Evolutionary conservation across 2,888 invertebrate species (phyloP), one percentile per base, ranked within the genome.

Genomic region (Xylocampa areola): DNA sequence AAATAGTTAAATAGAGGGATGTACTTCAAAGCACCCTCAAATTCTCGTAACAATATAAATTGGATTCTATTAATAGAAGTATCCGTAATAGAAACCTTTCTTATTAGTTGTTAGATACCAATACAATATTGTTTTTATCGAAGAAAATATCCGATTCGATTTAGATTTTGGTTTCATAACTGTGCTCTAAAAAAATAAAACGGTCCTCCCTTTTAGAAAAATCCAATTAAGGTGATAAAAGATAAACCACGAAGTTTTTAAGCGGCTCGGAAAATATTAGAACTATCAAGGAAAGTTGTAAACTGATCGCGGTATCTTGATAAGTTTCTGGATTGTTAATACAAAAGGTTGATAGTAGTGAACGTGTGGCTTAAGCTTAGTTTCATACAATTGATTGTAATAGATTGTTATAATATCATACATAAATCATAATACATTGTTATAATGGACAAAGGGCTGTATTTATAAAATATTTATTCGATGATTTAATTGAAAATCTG

Each of bases 231-330:
- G 48, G 30, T 11, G 48, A 44, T 51, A 36, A 13, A 29, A 62
- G 66, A 71, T 71, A 68, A 51, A 61, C 61, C 64, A 66, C 50
- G 44, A 51, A 51, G 36, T 51, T 57, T 55, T 47, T 47, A 61
- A 61, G 45, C 33, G 30, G 35, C 43, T 33, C 11, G 4, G 29
- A 13, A 62, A 57, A 37, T 66, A 66, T 66, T 32, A 51, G 16
- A 62, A 47, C 50, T 62, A 60, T 16, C 16, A 4, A 16, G 33
- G 43, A 35, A 49, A 44, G 36, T 45, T 23, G 33, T 48, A 48
- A 50, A 40, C 54, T 49, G 16, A 29, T 50, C 11, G 25, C 37
- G 27, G 43, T 54, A 50, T 54, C 41, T 41, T 5, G 27, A 36
- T 39, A 23, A 53, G 36, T 49, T 33, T 33, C 10, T 7, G 2